Evolutionary conservation across 2,797 vertebrate species (phyloP).

Genomic region (Melanotaenia parkinsoni): DNA sequence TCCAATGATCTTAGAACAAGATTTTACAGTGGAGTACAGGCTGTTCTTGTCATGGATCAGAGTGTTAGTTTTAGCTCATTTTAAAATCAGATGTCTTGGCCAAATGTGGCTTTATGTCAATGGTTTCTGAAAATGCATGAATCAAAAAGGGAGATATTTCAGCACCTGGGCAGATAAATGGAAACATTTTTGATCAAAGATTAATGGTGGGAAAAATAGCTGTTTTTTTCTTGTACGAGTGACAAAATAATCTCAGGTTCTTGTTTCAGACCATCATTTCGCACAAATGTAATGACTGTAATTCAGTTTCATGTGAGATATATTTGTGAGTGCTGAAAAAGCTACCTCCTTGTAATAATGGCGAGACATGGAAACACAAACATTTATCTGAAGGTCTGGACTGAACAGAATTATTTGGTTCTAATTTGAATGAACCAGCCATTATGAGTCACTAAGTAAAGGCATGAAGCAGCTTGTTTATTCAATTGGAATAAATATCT

Average conservation of each 20-base stretch:
- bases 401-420: conserved; percentile 14
- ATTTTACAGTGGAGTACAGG: no score
- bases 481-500: conserved; percentile 43
- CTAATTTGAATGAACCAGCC: neutral
- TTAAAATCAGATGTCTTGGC: neutral
- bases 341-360: neutral
- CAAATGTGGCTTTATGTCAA: conserved; percentile 1
- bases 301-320: neutral
- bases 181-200: neutral
- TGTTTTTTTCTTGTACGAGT: neutral
- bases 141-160: conserved; percentile 10
- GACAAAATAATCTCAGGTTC: conserved; percentile 1
- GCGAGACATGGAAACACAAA: neutral
- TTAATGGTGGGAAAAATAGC: neutral
- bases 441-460: conserved; percentile 1
- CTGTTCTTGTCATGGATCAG: neutral
- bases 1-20: no score
- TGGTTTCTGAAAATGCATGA: neutral
- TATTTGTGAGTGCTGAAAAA: conserved; percentile 1
- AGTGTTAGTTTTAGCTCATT: conserved; percentile 4
- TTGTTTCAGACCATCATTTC: neutral
- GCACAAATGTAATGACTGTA: neutral
- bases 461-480: conserved; percentile 13
- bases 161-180: neutral
- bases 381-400: conserved; percentile 13